These are phyloP conservation scores for Galemys pyrenaicus DNA, from an alignment of 2,113 vertebrate species.

Conservation along the genomic window DNA sequence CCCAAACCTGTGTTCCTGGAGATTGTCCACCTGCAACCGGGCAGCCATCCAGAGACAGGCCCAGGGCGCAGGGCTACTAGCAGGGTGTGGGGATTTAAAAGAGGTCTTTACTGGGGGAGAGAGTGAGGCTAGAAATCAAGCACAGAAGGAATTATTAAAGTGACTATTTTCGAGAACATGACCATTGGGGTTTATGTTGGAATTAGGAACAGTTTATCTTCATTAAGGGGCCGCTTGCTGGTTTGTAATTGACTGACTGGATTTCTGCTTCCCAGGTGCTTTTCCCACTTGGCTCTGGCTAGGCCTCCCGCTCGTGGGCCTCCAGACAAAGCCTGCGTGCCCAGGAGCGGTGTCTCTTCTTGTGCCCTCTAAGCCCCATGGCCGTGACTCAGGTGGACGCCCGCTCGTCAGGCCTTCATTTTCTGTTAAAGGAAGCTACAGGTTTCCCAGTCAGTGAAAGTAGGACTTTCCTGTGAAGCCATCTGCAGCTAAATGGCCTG, in stretches of 20 bases:
- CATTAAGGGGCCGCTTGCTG: not conserved
- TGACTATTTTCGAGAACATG: constrained; percentile 8
- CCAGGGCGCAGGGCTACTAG: too few species aligned
- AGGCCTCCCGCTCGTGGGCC: not conserved
- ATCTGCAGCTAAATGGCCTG: too few species aligned
- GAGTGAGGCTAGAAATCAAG: not conserved
- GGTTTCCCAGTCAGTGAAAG: too few species aligned
- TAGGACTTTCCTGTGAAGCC: too few species aligned
- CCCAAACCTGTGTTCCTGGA: not conserved
- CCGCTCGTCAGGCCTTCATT: not conserved
- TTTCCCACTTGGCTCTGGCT: not conserved
- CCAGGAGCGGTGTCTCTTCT: not conserved
- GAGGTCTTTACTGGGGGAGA: not conserved
- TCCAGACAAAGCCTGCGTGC: not conserved
- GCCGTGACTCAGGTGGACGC: not conserved
- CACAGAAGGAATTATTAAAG: not conserved
- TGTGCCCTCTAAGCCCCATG: not conserved
- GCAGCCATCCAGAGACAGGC: too few species aligned
- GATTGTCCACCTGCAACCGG: not conserved
- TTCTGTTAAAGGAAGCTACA: constrained; percentile 27
- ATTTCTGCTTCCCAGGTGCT: not conserved
- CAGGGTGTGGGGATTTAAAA: not conserved
- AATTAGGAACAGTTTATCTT: not conserved
- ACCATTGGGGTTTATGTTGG: not conserved
- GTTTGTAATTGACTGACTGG: not conserved